Percentiles rank a stretch among this genome's conserved stretches.
phyloP scores from a whole-genome alignment of 2,113 vertebrate species.

The Buteo buteo region DNA sequence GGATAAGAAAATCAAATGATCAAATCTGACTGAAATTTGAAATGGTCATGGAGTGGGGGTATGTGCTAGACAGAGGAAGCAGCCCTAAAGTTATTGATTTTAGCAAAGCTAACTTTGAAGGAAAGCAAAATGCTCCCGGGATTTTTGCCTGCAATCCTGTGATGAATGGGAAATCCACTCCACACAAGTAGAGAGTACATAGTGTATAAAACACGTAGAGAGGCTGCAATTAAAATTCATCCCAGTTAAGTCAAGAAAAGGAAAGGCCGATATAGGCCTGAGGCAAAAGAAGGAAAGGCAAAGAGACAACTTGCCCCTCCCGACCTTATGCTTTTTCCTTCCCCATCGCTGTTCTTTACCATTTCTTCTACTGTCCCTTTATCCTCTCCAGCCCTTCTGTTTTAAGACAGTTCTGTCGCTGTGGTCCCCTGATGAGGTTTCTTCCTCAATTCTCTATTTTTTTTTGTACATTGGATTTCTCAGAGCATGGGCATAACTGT shows the following conservation, averaged over 20 bases:
- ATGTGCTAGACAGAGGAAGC: neutral
- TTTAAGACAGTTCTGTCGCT: slow-evolving; percentile 56
- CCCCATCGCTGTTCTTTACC: slow-evolving; percentile 42
- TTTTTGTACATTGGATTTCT: slow-evolving; percentile 24
- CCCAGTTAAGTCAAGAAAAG: slow-evolving; percentile 69
- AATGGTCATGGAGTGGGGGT: neutral
- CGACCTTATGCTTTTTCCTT: slow-evolving; percentile 64
- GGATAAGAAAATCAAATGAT: neutral
- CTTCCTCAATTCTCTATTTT: slow-evolving; percentile 19
- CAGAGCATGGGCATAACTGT: neutral
- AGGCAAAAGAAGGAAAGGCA: slow-evolving; percentile 70
- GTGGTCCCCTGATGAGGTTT: slow-evolving; percentile 60
- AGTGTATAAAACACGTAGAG: slow-evolving; percentile 50
- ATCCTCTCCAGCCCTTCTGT: slow-evolving; percentile 56
- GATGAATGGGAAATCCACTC: slow-evolving; percentile 73
- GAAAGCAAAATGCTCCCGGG: slow-evolving; percentile 62
- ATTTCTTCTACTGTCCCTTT: slow-evolving; percentile 55
- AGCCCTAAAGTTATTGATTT: slow-evolving; percentile 64
- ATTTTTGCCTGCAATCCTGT: slow-evolving; percentile 64
- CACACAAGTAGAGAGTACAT: slow-evolving; percentile 60
- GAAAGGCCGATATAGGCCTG: slow-evolving; percentile 67
- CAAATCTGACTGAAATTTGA: neutral
- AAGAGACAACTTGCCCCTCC: slow-evolving; percentile 66
- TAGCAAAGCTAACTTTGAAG: slow-evolving; percentile 67
- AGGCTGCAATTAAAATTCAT: slow-evolving; percentile 71